Percentiles rank a stretch among this genome's conserved stretches.
Evolutionary conservation across 2,113 vertebrate species (phyloP).

Genomic region (Machaerirhynchus nigripectus): DNA sequence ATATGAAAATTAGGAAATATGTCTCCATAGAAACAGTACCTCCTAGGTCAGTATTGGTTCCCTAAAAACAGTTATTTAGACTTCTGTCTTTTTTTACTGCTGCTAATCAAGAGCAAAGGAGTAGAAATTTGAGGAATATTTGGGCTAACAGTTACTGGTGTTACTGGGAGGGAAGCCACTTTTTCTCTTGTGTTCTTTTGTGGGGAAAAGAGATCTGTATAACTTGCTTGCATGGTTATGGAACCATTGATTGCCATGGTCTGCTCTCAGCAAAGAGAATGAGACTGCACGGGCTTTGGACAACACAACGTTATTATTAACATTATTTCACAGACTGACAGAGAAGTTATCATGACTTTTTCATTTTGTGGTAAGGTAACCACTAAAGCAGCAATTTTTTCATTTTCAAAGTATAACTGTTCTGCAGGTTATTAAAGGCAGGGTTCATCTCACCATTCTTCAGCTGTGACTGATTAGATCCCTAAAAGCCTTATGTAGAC

Average conservation of each 20-base stretch:
- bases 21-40: background rate
- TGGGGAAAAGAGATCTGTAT: background rate
- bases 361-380: background rate
- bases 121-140: background rate
- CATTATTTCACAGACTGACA: background rate
- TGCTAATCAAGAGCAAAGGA: background rate
- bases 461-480: background rate
- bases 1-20: background rate
- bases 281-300: background rate
- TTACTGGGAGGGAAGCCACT: background rate
- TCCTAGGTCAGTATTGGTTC: background rate
- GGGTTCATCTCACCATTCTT: background rate
- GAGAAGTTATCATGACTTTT: background rate
- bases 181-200: background rate
- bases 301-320: background rate
- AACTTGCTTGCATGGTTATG: background rate
- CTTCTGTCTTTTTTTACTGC: background rate
- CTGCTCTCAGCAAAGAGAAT: background rate
- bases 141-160: background rate
- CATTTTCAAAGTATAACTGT: background rate
- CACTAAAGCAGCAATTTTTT: background rate
- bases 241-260: background rate
- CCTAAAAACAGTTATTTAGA: background rate
- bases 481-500: background rate
- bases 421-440: background rate